Evolutionary conservation across 2,888 invertebrate genomes (phyloP).

Genomic region (Acrobasis repandana): DNA sequence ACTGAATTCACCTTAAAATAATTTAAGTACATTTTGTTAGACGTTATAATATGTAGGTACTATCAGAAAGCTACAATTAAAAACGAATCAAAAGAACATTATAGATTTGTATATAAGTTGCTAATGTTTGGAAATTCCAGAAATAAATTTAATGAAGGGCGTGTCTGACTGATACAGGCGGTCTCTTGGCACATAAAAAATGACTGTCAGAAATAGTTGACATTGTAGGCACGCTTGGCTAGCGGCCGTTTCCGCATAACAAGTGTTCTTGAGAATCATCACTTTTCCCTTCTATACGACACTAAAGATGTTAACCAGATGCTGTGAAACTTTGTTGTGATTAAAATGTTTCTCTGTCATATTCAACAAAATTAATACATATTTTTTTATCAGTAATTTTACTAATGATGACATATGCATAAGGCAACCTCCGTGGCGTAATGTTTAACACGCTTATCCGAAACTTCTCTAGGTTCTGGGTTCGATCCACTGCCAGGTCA

Average conservation of each 20-base stretch:
- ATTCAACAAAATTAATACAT: not conserved
- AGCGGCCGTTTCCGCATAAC: constrained; percentile 58
- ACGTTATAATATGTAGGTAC: too few species aligned
- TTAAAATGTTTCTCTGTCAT: not conserved
- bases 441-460: too few species aligned
- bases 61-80: too few species aligned
- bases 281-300: constrained; percentile 12
- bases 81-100: too few species aligned
- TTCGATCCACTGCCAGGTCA: too few species aligned
- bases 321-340: not conserved
- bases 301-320: constrained; percentile 9
- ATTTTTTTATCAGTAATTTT: not conserved
- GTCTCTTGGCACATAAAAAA: constrained; percentile 56
- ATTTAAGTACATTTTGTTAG: too few species aligned
- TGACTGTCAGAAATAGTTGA: constrained; percentile 64
- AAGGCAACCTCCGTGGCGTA: too few species aligned
- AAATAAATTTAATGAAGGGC: constrained; percentile 47
- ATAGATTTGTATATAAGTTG: not conserved
- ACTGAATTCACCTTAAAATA: too few species aligned
- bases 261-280: constrained; percentile 32
- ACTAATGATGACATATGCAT: not conserved
- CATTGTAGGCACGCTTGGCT: constrained; percentile 65
- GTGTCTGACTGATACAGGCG: constrained; percentile 41
- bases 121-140: not conserved
- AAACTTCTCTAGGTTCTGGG: too few species aligned